Evolutionary conservation across 1,140 invertebrate species (phyloP).

Genomic region (Ceratitis capitata): DNA sequence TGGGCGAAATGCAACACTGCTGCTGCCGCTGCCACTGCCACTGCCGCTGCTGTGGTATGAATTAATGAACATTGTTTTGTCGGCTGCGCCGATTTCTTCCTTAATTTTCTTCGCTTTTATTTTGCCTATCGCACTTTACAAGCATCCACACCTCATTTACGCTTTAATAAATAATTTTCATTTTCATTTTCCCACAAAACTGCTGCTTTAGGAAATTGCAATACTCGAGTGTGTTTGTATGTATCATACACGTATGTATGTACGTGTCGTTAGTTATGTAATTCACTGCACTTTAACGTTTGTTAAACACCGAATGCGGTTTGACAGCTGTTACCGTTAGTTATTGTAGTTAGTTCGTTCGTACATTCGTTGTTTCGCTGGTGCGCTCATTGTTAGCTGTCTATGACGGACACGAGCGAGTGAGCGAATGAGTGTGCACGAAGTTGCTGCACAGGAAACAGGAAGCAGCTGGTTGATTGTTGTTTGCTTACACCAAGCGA

Average conservation of each 20-base stretch:
- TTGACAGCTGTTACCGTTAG: slow-evolving; percentile 36
- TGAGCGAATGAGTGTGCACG: too few species aligned
- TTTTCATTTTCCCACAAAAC: neutral
- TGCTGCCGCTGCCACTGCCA: neutral
- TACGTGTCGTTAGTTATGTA: too few species aligned
- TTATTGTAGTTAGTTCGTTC: neutral
- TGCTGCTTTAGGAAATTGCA: neutral
- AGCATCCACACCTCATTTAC: neutral
- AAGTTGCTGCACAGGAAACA: slow-evolving; percentile 4
- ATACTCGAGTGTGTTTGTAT: too few species aligned
- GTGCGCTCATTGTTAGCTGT: neutral
- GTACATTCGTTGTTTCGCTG: too few species aligned
- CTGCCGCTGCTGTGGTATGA: neutral
- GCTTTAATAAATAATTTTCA: neutral
- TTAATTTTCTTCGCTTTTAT: slow-evolving; percentile 4
- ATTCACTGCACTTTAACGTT: neutral
- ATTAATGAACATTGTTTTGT: neutral
- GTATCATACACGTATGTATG: too few species aligned
- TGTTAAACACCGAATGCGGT: neutral
- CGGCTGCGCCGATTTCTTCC: neutral
- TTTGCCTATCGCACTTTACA: neutral
- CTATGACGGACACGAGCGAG: too few species aligned
- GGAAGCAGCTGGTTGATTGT: neutral
- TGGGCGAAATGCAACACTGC: neutral
- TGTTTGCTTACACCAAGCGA: neutral